A percentile compares a stretch with the other conserved stretches of the same genome.
Evolutionary conservation across 1,140 invertebrate genomes (phyloP).

Genomic region (Rhagoletis zephyria): DNA sequence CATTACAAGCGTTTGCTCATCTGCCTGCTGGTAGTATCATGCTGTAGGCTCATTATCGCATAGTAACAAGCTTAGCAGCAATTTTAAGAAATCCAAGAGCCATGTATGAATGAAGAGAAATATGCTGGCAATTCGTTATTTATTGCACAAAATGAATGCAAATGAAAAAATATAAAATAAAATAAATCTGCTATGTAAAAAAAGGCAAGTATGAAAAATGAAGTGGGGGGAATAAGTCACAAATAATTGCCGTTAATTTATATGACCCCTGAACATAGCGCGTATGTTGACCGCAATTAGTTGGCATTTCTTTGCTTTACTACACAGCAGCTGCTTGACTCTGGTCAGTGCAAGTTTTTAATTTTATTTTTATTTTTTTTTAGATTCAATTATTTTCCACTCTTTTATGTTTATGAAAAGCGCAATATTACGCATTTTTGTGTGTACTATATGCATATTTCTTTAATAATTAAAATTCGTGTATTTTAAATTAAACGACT

Average conservation of each 20-base stretch:
- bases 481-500: too few species aligned
- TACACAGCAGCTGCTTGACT: too few species aligned
- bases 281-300: background rate
- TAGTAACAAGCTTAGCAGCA: background rate
- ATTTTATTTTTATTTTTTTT: too few species aligned
- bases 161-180: background rate
- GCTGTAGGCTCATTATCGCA: too few species aligned
- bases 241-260: conserved; percentile 21
- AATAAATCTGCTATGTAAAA: background rate
- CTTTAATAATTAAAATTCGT: too few species aligned
- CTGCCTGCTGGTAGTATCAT: too few species aligned
- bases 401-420: too few species aligned
- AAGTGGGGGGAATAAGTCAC: background rate
- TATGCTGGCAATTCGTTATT: background rate
- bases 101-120: background rate
- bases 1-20: too few species aligned
- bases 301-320: background rate
- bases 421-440: too few species aligned
- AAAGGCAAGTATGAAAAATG: background rate
- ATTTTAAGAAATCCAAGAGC: background rate
- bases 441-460: too few species aligned
- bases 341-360: too few species aligned
- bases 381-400: too few species aligned
- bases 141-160: background rate
- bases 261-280: background rate